Evolutionary conservation across 2,888 invertebrate genomes (phyloP).

Genomic region (Yponomeuta malinellus): DNA sequence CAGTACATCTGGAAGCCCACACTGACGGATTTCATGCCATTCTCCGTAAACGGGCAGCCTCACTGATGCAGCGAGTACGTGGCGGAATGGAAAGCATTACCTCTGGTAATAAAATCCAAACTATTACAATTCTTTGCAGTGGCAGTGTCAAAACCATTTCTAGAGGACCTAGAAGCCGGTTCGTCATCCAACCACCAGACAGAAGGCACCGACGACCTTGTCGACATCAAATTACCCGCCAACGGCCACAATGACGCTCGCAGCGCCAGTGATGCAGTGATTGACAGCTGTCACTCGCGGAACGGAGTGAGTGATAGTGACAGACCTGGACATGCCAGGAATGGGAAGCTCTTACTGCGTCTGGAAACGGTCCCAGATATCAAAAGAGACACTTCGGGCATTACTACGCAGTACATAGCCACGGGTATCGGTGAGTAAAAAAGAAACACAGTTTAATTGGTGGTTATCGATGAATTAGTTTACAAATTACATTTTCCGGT

Average conservation of each 20-base stretch:
- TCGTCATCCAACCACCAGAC: not conserved
- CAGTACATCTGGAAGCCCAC: no score
- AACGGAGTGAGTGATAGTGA: not conserved
- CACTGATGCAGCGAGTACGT: no score
- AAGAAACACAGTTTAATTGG: not conserved
- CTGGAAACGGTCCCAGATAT: conserved; percentile 65
- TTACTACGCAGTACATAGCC: conserved; percentile 66
- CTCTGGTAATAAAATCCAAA: no score
- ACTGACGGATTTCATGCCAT: no score
- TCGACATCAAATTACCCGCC: not conserved
- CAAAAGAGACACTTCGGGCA: conserved; percentile 62
- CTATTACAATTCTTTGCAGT: conserved; percentile 8
- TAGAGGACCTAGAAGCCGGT: conserved; percentile 9
- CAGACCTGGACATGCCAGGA: not conserved
- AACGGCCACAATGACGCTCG: not conserved
- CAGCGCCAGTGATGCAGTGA: not conserved
- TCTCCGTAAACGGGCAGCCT: no score
- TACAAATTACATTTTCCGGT: not conserved
- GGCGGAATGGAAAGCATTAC: no score
- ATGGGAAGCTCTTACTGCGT: conserved; percentile 41
- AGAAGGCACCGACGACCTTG: not conserved
- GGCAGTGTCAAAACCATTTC: conserved; percentile 11
- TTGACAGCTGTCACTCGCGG: not conserved
- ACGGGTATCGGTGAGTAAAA: conserved; percentile 56
- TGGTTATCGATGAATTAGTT: not conserved